phyloP scores from a whole-genome alignment of 2,888 invertebrate genomes.

The Tryphoninae sp. region DNA sequence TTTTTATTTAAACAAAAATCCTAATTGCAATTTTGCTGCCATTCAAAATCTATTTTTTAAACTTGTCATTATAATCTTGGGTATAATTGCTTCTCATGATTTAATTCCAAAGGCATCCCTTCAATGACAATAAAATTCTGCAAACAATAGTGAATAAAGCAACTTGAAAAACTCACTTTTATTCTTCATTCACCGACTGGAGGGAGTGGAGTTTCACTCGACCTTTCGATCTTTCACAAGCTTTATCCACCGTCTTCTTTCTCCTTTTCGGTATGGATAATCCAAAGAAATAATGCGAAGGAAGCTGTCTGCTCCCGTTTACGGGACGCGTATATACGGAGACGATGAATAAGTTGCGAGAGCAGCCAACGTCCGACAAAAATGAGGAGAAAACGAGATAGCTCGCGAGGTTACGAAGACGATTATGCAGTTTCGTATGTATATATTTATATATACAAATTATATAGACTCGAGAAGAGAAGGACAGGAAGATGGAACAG shows the following conservation, averaged over 20 bases:
- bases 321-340: not conserved
- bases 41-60: no score
- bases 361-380: not conserved
- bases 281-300: constrained; percentile 5
- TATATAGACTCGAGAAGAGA: constrained; percentile 25
- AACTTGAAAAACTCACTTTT: not conserved
- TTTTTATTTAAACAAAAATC: no score
- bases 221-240: not conserved
- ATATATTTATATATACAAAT: not conserved
- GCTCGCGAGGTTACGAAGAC: not conserved
- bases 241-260: not conserved
- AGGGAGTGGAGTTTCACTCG: not conserved
- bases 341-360: constrained; percentile 19
- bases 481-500: constrained; percentile 10
- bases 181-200: not conserved
- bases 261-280: not conserved
- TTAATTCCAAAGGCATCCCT: not conserved
- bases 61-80: no score
- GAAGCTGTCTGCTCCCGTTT: not conserved
- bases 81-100: not conserved
- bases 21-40: no score
- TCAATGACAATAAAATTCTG: not conserved
- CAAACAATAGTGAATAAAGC: not conserved
- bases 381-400: not conserved
- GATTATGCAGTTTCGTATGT: not conserved